phyloP scores from a whole-genome alignment of 2,888 invertebrate species.

The Anthoptus insignis region DNA sequence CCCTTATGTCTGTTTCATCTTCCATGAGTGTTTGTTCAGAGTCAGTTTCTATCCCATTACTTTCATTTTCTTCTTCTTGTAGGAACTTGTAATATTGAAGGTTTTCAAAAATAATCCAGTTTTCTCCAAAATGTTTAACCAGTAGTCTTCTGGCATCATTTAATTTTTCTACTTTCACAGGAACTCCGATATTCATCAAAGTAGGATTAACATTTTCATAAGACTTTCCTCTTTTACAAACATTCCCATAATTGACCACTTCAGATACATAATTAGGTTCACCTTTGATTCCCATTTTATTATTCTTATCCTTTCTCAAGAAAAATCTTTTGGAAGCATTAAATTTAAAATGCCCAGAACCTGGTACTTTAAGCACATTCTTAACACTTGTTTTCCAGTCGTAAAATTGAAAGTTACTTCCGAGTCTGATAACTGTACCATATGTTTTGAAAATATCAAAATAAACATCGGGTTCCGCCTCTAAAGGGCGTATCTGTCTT shows the following conservation, averaged over 20 bases:
- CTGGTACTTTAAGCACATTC: slow-evolving; percentile 17
- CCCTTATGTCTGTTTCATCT: slow-evolving; percentile 23
- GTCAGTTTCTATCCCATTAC: slow-evolving; percentile 24
- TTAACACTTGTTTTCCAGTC: slow-evolving; percentile 15
- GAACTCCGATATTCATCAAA: slow-evolving; percentile 29
- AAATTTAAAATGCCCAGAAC: slow-evolving; percentile 26
- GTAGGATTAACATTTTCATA: slow-evolving; percentile 27
- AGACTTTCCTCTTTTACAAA: slow-evolving; percentile 30
- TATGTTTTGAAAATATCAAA: slow-evolving; percentile 29
- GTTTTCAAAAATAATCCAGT: slow-evolving; percentile 22
- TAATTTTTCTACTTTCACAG: slow-evolving; percentile 30
- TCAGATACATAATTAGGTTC: slow-evolving; percentile 19
- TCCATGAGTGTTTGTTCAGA: slow-evolving; percentile 29
- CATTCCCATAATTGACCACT: slow-evolving; percentile 27
- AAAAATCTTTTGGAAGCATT: slow-evolving; percentile 22
- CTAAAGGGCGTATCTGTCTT: too few relatives aligned
- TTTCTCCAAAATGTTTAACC: slow-evolving; percentile 29
- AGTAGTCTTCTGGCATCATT: slow-evolving; percentile 27
- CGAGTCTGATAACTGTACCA: slow-evolving; percentile 22
- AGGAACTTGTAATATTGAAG: slow-evolving; percentile 26
- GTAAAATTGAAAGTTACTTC: slow-evolving; percentile 8
- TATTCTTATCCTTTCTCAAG: slow-evolving; percentile 17
- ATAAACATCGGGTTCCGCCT: too few relatives aligned
- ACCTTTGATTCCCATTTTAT: slow-evolving; percentile 13
- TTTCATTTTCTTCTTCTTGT: slow-evolving; percentile 19